Percentiles rank a stretch among this genome's conserved stretches.
Conservation (phyloP, 2,113 vertebrate genomes). For the Bos javanicus region DNA sequence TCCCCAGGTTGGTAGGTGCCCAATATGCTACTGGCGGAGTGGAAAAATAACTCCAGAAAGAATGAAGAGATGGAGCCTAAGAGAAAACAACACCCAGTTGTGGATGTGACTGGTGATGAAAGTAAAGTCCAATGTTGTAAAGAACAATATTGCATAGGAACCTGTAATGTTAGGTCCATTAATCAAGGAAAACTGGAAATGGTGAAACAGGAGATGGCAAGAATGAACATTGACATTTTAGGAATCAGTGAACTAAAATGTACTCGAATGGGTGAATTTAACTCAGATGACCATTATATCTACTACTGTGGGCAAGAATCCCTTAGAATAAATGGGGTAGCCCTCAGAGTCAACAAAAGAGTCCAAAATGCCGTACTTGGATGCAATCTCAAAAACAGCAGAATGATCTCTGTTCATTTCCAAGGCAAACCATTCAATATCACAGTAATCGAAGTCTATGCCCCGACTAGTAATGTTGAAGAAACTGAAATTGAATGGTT, state of each 20-base stretch:
- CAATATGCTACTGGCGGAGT: background rate
- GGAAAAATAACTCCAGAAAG: background rate
- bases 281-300: background rate
- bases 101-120: background rate
- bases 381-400: background rate
- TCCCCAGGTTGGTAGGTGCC: background rate
- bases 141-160: background rate
- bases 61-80: background rate
- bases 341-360: background rate
- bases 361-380: background rate
- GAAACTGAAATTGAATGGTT: background rate
- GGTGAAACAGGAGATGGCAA: background rate
- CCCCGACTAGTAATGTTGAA: background rate
- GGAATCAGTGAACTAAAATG: background rate
- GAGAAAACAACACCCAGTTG: background rate
- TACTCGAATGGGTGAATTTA: background rate
- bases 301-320: background rate
- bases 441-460: background rate
- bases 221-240: background rate
- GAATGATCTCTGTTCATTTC: background rate
- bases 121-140: background rate
- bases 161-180: background rate
- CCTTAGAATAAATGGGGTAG: background rate
- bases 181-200: background rate
- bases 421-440: background rate